These are phyloP conservation scores for Sinosuthora webbiana DNA, from an alignment of 2,113 vertebrate genomes.

Conservation along the genomic window DNA sequence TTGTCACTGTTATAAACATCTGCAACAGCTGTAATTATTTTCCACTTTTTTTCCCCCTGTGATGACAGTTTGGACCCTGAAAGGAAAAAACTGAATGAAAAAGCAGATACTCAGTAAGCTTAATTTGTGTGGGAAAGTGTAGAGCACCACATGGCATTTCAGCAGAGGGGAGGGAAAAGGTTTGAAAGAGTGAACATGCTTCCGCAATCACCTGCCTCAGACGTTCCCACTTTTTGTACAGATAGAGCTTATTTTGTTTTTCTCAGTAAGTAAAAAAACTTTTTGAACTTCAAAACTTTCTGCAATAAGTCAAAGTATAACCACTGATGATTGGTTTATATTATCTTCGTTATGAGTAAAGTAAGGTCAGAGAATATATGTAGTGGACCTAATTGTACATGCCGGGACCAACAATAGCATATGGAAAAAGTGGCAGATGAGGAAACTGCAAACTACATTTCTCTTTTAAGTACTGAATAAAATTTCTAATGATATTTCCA, in stretches of 20 bases:
- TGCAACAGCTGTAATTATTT: conserved; percentile 35
- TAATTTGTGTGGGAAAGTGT: conserved; percentile 20
- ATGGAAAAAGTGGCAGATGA: background rate
- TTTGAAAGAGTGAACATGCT: background rate
- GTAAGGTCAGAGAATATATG: background rate
- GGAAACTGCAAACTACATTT: background rate
- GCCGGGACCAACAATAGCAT: background rate
- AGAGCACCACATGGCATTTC: background rate
- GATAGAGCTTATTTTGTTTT: background rate
- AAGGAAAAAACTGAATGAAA: conserved; percentile 45
- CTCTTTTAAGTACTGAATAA: background rate
- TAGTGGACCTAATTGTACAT: background rate
- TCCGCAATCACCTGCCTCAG: background rate
- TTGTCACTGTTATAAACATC: conserved; percentile 54
- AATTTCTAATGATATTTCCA: background rate
- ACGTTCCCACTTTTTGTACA: background rate
- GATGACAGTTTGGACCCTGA: conserved; percentile 50
- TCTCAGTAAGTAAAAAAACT: background rate
- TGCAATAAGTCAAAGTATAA: background rate
- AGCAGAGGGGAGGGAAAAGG: background rate
- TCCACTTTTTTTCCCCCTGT: background rate
- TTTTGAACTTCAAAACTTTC: background rate
- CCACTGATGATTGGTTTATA: background rate
- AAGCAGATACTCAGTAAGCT: conserved; percentile 16
- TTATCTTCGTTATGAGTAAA: background rate